Conservation (phyloP, 1,140 invertebrate species). For the Cryptotermes secundus region DNA sequence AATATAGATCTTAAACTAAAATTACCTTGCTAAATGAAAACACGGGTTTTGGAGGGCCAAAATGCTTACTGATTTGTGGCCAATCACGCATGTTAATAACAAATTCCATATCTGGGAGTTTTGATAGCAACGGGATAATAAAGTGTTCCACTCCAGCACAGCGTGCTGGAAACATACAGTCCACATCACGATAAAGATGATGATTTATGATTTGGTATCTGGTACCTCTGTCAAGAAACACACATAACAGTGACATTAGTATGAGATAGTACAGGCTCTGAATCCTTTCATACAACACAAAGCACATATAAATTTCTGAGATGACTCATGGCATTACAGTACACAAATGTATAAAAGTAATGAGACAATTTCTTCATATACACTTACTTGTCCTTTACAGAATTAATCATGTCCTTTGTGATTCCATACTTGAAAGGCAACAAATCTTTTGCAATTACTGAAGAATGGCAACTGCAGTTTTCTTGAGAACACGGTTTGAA, state of each 20-base stretch:
- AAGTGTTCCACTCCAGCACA: constrained; percentile 94
- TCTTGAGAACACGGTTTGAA: constrained; percentile 25
- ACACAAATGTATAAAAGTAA: no score
- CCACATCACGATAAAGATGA: constrained; percentile 75
- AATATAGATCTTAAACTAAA: background rate
- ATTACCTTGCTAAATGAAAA: constrained; percentile 88
- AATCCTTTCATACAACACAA: no score
- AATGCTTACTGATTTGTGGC: constrained; percentile 75
- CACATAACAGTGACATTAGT: background rate
- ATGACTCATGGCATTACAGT: no score
- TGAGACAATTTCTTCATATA: no score
- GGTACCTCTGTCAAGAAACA: constrained; percentile 56
- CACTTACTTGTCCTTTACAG: constrained; percentile 50
- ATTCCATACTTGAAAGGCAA: constrained; percentile 69
- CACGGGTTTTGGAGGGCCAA: constrained; percentile 68
- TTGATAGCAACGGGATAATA: constrained; percentile 57
- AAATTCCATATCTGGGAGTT: constrained; percentile 82
- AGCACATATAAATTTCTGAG: no score
- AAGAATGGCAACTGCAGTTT: constrained; percentile 55
- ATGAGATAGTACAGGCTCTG: no score
- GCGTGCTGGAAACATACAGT: constrained; percentile 89
- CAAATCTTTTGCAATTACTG: constrained; percentile 69
- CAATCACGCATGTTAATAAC: constrained; percentile 90
- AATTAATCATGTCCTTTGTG: constrained; percentile 61
- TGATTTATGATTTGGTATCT: constrained; percentile 85